phyloP scores from a whole-genome alignment of 2,888 invertebrate species.

The Azorinus chamasolen region DNA sequence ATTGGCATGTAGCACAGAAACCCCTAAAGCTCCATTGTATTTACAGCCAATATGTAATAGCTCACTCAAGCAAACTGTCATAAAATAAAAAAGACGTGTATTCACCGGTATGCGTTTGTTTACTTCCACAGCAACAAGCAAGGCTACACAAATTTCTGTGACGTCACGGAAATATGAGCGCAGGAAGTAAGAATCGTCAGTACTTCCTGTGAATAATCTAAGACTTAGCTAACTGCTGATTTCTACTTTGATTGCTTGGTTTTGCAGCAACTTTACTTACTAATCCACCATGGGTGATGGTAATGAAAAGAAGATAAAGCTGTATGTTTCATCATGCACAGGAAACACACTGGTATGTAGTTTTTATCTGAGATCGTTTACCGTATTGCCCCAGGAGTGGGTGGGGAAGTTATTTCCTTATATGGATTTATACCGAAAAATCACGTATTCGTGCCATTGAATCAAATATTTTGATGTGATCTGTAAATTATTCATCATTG shows the following conservation, averaged over 20 bases:
- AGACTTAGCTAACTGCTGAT: not conserved
- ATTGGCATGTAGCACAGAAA: not conserved
- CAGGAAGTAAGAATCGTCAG: no score
- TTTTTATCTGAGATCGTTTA: constrained; percentile 1
- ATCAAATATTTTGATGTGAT: no score
- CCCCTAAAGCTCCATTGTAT: not conserved
- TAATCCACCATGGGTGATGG: not conserved
- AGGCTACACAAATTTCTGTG: constrained; percentile 55
- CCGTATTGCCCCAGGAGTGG: constrained; percentile 7
- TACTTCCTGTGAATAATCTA: no score
- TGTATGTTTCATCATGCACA: constrained; percentile 65
- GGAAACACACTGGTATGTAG: constrained; percentile 68
- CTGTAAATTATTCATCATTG: no score
- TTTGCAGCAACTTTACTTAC: not conserved
- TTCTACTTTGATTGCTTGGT: not conserved
- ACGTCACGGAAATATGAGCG: constrained; percentile 43
- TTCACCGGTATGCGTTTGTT: constrained; percentile 76
- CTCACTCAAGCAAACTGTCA: no score
- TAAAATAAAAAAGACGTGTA: constrained; percentile 51
- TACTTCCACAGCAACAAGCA: constrained; percentile 78
- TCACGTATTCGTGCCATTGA: not conserved
- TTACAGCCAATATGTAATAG: not conserved
- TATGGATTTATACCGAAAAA: constrained; percentile 30
- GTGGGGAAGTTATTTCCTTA: constrained; percentile 47
- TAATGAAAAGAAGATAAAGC: constrained; percentile 42